These are phyloP conservation scores for Cynoglossus semilaevis DNA, from an alignment of 2,113 vertebrate genomes.

Conservation along the genomic window DNA sequence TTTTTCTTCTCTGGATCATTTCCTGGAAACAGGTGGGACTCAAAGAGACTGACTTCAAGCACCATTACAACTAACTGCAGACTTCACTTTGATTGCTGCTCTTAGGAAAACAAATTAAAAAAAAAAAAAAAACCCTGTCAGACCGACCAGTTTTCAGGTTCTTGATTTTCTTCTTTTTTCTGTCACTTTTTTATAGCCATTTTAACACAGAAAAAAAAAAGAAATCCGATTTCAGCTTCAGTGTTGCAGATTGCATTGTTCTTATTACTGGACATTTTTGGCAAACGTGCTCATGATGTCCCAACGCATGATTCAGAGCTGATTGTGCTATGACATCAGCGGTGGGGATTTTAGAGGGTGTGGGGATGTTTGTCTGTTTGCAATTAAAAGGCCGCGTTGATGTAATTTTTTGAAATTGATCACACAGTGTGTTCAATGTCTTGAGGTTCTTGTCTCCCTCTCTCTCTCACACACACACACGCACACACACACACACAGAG, in stretches of 20 bases:
- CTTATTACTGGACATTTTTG: constrained; percentile 5
- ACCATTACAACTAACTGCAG: constrained; percentile 46
- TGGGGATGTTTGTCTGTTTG: constrained; percentile 47
- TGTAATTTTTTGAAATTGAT: constrained; percentile 50
- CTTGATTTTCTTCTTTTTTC: too few species aligned
- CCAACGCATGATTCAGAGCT: constrained; percentile 52
- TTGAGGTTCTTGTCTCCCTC: constrained; percentile 3
- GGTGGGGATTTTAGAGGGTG: constrained; percentile 36
- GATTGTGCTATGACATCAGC: constrained; percentile 60
- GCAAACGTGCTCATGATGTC: constrained; percentile 25
- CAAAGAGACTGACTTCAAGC: constrained; percentile 56
- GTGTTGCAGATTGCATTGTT: not conserved
- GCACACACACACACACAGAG: not conserved
- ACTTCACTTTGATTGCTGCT: constrained; percentile 35
- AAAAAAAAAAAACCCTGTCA: constrained; percentile 18
- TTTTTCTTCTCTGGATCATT: constrained; percentile 18
- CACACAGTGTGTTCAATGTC: constrained; percentile 18
- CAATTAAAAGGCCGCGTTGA: constrained; percentile 50
- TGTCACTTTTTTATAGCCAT: constrained; percentile 9
- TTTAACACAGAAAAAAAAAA: not conserved
- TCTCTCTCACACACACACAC: not conserved
- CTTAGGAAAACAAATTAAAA: constrained; percentile 38
- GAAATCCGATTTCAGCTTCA: constrained; percentile 1
- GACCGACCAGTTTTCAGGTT: constrained; percentile 17
- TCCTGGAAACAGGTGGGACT: constrained; percentile 54